Evolutionary conservation across 2,113 vertebrate species (phyloP).

Genomic region (Urocitellus parryii): DNA sequence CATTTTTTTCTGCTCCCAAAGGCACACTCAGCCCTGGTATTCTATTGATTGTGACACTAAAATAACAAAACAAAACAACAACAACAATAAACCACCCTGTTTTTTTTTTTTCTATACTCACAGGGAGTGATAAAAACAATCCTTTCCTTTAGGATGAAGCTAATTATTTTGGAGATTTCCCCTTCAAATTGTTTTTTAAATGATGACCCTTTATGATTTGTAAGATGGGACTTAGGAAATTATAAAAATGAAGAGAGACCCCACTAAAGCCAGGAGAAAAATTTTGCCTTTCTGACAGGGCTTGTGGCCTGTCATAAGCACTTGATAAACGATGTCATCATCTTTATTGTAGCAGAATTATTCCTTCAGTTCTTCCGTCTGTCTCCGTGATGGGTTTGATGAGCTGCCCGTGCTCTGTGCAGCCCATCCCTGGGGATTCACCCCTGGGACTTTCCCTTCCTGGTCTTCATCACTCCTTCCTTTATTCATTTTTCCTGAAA

Average conservation of each 20-base stretch:
- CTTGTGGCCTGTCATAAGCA: neutral
- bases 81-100: too few species aligned
- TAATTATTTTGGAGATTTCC: constrained; percentile 42
- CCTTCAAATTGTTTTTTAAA: constrained; percentile 39
- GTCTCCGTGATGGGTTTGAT: neutral
- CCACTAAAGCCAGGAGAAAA: neutral
- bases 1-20: neutral
- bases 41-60: neutral
- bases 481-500: neutral
- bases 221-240: neutral
- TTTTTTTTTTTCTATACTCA: neutral
- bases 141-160: neutral
- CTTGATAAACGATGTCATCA: neutral
- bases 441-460: neutral
- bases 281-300: neutral
- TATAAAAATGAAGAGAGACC: neutral
- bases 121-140: neutral
- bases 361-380: neutral
- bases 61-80: neutral
- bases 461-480: neutral
- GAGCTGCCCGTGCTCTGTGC: neutral
- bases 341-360: neutral
- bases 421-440: neutral
- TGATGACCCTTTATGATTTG: neutral
- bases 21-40: neutral